phyloP scores from a whole-genome alignment of 2,888 invertebrate genomes.

The Standfussiana lucernea region DNA sequence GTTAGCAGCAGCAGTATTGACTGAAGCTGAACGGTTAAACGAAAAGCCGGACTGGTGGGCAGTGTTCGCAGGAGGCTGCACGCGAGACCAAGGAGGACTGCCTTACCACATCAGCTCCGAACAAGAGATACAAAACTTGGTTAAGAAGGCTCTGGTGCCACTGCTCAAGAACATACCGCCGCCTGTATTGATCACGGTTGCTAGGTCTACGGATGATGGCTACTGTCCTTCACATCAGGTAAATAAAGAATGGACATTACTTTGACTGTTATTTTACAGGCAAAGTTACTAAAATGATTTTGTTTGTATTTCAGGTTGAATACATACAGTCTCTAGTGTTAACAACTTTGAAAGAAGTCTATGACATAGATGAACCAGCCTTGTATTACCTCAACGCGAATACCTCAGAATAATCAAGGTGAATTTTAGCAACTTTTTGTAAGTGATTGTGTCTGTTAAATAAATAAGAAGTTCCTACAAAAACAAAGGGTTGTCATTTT shows the following conservation, averaged over 20 bases:
- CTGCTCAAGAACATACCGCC: slow-evolving; percentile 91
- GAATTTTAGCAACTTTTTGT: neutral
- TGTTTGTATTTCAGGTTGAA: slow-evolving; percentile 91
- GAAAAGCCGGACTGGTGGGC: slow-evolving; percentile 94
- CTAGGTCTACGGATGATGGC: slow-evolving; percentile 96
- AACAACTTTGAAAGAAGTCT: slow-evolving; percentile 89
- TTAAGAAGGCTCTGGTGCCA: slow-evolving; percentile 90
- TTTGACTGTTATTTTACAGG: neutral
- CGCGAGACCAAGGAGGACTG: slow-evolving; percentile 95
- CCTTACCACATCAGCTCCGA: slow-evolving; percentile 95
- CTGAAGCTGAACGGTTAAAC: slow-evolving; percentile 89
- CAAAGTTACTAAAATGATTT: neutral
- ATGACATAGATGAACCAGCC: slow-evolving; percentile 88
- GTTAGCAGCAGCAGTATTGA: slow-evolving; percentile 87
- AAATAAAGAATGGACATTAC: slow-evolving; percentile 7
- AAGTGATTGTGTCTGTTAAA: slow-evolving; percentile 9
- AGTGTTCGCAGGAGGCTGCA: slow-evolving; percentile 96
- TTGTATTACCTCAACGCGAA: slow-evolving; percentile 85
- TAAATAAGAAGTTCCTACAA: slow-evolving; percentile 18
- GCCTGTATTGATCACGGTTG: slow-evolving; percentile 93
- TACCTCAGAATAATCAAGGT: slow-evolving; percentile 58
- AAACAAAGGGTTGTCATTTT: slow-evolving; percentile 10
- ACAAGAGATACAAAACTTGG: slow-evolving; percentile 92
- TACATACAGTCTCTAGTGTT: slow-evolving; percentile 93
- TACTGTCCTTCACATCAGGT: slow-evolving; percentile 96